A percentile compares a stretch with the other conserved stretches of the same genome.
phyloP scores from a whole-genome alignment of 2,888 invertebrate species.

The Nomada goodeniana region DNA sequence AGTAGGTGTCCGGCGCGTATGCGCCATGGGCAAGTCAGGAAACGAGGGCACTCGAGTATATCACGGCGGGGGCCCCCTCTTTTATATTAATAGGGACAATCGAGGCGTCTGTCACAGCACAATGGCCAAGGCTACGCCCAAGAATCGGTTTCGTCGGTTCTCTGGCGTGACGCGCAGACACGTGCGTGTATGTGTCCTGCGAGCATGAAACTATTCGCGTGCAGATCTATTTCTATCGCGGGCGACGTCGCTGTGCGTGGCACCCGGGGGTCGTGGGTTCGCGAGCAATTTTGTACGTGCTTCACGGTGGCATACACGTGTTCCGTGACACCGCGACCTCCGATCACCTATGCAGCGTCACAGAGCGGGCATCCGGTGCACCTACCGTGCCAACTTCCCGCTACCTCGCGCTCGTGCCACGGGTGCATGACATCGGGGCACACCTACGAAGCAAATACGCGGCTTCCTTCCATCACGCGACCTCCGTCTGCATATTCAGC shows the following conservation, averaged over 20 bases:
- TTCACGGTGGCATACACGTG: conserved; percentile 58
- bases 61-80: conserved; percentile 67
- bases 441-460: conserved; percentile 73
- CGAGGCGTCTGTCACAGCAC: conserved; percentile 77
- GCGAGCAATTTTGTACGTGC: conserved; percentile 53
- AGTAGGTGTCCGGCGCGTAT: conserved; percentile 58
- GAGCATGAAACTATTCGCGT: neutral
- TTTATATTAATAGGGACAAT: conserved; percentile 80
- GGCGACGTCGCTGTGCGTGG: conserved; percentile 1
- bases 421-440: conserved; percentile 72
- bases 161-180: conserved; percentile 31
- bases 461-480: conserved; percentile 52
- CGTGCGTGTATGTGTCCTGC: neutral
- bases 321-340: conserved; percentile 51
- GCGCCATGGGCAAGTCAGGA: conserved; percentile 81
- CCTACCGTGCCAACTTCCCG: conserved; percentile 69
- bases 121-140: conserved; percentile 77
- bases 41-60: conserved; percentile 81
- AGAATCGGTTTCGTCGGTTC: conserved; percentile 59
- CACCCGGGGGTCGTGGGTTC: conserved; percentile 37
- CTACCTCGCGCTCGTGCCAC: conserved; percentile 71
- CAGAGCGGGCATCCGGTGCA: conserved; percentile 69
- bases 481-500: conserved; percentile 74
- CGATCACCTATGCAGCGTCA: conserved; percentile 55
- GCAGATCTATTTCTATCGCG: neutral